Conservation (phyloP, 2,113 vertebrate species). For the Chaetodon trifascialis region DNA sequence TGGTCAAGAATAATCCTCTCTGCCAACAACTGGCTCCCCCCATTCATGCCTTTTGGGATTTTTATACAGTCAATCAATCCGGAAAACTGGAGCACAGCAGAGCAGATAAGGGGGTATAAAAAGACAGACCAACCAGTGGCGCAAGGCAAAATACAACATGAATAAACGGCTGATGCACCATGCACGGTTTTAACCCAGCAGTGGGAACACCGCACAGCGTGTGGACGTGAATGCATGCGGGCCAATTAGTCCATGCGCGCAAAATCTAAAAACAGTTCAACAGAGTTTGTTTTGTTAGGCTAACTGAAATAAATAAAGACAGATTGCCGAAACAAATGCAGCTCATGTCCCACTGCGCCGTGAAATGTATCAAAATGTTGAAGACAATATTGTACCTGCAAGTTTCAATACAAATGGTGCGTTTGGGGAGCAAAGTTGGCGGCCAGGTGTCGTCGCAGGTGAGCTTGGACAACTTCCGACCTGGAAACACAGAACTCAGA, state of each 20-base stretch:
- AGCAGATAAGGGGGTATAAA: not conserved
- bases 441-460: not conserved
- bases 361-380: not conserved
- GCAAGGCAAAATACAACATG: constrained; percentile 18
- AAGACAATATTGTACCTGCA: too few species aligned
- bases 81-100: constrained; percentile 41
- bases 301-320: not conserved
- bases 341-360: not conserved
- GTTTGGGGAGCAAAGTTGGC: too few species aligned
- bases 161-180: constrained; percentile 12
- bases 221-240: not conserved
- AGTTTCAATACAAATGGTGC: not conserved
- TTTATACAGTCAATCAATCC: constrained; percentile 5
- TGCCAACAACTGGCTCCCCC: constrained; percentile 9
- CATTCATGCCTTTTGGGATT: constrained; percentile 20
- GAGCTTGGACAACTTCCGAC: not conserved
- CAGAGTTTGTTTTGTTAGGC: not conserved
- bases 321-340: not conserved
- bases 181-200: not conserved
- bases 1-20: constrained; percentile 1
- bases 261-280: not conserved
- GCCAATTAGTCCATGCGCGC: not conserved
- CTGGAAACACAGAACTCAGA: not conserved
- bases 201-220: not conserved
- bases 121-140: not conserved